Evolutionary conservation across 2,888 invertebrate species (phyloP).

Genomic region (Megastigmus dorsalis): DNA sequence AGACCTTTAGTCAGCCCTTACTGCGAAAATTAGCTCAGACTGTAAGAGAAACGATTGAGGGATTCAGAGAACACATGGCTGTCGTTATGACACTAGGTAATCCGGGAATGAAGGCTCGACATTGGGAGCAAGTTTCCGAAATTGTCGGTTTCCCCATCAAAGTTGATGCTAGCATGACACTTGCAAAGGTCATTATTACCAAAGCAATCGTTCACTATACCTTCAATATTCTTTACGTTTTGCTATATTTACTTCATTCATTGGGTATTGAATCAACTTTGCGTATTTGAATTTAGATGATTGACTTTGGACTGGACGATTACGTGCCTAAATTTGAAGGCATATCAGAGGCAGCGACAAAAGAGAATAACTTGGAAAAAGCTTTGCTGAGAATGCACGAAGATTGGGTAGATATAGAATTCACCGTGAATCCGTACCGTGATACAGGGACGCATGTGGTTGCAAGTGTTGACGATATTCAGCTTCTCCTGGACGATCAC

Average conservation of each 20-base stretch:
- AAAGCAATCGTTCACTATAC: neutral
- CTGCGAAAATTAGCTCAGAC: conserved; percentile 83
- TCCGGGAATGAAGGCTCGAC: conserved; percentile 92
- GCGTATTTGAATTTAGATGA: too few relatives aligned
- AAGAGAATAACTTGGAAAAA: conserved; percentile 94
- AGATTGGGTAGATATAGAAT: conserved; percentile 91
- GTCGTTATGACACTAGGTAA: conserved; percentile 95
- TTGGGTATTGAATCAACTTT: too few relatives aligned
- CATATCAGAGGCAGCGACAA: conserved; percentile 96
- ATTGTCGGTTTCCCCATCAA: conserved; percentile 94
- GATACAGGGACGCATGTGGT: conserved; percentile 94
- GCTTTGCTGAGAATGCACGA: conserved; percentile 90
- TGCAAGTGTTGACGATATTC: conserved; percentile 94
- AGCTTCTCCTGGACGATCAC: conserved; percentile 94
- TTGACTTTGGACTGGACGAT: conserved; percentile 92
- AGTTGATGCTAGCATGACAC: conserved; percentile 86
- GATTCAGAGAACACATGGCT: conserved; percentile 91
- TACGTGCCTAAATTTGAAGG: conserved; percentile 91
- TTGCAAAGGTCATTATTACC: conserved; percentile 81
- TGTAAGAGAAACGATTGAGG: conserved; percentile 85
- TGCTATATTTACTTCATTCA: too few relatives aligned
- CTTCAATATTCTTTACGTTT: too few relatives aligned
- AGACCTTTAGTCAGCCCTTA: conserved; percentile 84
- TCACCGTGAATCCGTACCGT: conserved; percentile 83
- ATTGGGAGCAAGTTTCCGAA: conserved; percentile 96